Base-by-base conservation (phyloP, 2,888 invertebrate genomes). In the Camptogramma bilineatum region DNA sequence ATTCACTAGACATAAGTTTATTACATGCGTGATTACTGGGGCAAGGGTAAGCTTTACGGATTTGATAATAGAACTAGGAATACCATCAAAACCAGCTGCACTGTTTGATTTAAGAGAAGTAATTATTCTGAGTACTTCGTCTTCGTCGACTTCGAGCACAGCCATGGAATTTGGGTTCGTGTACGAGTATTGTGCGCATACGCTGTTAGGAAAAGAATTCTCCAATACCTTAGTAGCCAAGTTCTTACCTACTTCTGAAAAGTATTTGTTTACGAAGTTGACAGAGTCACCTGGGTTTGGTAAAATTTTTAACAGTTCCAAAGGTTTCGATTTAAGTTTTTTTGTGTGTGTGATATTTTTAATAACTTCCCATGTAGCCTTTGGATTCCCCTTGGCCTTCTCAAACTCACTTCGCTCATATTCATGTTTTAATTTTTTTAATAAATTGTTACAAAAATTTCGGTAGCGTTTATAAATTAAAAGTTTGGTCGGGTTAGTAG, bases 11-110 rank as follows among this genome's bases (percentile, higher is more conserved):
- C 21, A 64, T 68, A n/a, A n/a, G n/a, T n/a, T n/a, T 16, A 55
- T 62, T 0, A 68, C n/a, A 28, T 64, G 59, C 9, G n/a, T 28
- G 1, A 66, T 31, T 34, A 57, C n/a, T 2, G 60, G 66, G 5
- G 39, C 8, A 1, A 66, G 44, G 9, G 17, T 34, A 18, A 52
- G 17, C 19, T 50, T 52, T 8, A 50, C 57, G 13, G 18, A 10
- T 39, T 57, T 60, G 44, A 59, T 47, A 31, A 68, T 19, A 8
- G 28, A 19, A 1, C 55, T 50, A 9, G 68, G 51, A 10, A 68
- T 64, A 2, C 56, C 59, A 39, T 68, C 64, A 54, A 64, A 68
- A 4, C 62, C 64, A 18, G 54, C 51, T 13, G 64, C 59, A 51
- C 62, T 28, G 5, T 59, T 51, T 0, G 10, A 3, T 46, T 59